Percentiles rank a stretch among this genome's conserved stretches.
Evolutionary conservation across 2,888 invertebrate species (phyloP).

Genomic region (Archips xylosteana): DNA sequence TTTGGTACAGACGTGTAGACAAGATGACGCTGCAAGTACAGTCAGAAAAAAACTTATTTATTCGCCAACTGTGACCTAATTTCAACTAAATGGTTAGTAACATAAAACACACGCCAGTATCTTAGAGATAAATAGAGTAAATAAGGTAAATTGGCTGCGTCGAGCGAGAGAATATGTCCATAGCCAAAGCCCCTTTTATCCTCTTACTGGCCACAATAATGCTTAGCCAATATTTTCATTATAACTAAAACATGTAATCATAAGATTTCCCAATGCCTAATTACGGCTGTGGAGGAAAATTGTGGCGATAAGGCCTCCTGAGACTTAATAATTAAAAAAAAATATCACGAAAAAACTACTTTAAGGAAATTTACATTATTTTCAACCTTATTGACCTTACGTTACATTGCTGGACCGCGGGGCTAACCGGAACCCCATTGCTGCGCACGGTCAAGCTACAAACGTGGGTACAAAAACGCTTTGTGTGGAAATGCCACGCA

Average conservation of each 20-base stretch:
- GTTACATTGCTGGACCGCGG: too few species aligned
- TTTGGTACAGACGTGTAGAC: too few species aligned
- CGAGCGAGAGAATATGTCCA: conserved; percentile 8
- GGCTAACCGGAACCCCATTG: too few species aligned
- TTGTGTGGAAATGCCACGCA: too few species aligned
- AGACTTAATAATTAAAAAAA: not conserved
- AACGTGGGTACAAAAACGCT: too few species aligned
- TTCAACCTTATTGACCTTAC: too few species aligned
- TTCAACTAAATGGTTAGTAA: not conserved
- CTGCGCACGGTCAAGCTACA: too few species aligned
- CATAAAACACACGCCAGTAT: not conserved
- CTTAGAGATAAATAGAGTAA: conserved; percentile 3
- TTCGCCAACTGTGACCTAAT: too few species aligned
- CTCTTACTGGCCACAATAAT: conserved; percentile 10
- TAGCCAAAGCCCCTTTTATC: conserved; percentile 6
- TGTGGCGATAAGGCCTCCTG: not conserved
- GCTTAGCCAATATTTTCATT: conserved; percentile 9
- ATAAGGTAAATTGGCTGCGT: not conserved
- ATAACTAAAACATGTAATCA: not conserved
- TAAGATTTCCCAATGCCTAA: conserved; percentile 17
- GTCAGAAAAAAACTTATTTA: too few species aligned
- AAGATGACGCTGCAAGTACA: too few species aligned
- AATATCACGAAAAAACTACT: not conserved
- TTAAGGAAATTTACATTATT: too few species aligned
- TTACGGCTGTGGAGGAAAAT: not conserved